phyloP scores from a whole-genome alignment of 2,113 vertebrate genomes.

The Eulacestoma nigropectus region DNA sequence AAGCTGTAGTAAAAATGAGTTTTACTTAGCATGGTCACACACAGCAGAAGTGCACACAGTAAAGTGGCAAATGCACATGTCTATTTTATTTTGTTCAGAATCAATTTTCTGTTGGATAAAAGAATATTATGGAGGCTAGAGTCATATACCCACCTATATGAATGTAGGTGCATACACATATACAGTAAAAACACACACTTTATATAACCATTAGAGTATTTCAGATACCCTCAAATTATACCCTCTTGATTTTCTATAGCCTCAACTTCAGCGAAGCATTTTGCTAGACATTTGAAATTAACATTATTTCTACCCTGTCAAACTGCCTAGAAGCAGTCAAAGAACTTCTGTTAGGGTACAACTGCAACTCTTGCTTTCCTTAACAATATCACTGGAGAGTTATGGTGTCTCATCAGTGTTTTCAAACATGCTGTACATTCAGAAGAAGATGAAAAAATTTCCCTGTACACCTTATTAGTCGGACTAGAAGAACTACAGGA shows the following conservation, averaged over 20 bases:
- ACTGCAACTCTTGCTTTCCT: neutral
- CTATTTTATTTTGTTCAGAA: neutral
- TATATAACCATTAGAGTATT: neutral
- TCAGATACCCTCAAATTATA: neutral
- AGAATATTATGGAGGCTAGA: neutral
- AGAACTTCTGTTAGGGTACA: neutral
- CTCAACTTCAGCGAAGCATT: neutral
- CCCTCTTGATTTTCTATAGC: neutral
- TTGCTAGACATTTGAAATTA: neutral
- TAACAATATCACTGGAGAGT: neutral
- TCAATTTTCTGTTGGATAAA: neutral
- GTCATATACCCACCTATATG: neutral
- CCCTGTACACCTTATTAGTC: neutral
- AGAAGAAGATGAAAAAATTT: neutral
- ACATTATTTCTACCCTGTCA: neutral
- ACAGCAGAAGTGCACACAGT: neutral
- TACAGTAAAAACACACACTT: neutral
- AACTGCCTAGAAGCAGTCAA: neutral
- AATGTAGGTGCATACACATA: neutral
- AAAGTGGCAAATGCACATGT: neutral
- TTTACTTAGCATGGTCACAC: neutral
- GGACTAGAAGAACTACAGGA: neutral
- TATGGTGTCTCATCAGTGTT: neutral
- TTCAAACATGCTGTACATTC: neutral
- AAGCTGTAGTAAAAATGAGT: neutral